These are phyloP conservation scores for Synergus laeviventris DNA, from an alignment of 2,888 invertebrate genomes.

Conservation along the genomic window DNA sequence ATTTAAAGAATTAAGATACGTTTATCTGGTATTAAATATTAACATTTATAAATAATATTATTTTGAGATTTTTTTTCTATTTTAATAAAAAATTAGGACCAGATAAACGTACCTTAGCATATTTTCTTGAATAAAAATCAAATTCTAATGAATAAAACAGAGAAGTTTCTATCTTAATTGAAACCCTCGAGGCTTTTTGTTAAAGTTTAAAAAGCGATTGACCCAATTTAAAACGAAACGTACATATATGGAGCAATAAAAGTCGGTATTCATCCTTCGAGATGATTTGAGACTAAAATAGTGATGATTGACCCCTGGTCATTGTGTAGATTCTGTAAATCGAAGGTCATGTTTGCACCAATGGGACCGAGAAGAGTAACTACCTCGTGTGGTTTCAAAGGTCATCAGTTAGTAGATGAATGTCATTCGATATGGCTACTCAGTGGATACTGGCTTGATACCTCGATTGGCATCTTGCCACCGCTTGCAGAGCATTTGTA, in stretches of 20 bases:
- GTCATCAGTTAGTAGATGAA: slow-evolving; percentile 43
- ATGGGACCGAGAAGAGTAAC: slow-evolving; percentile 21
- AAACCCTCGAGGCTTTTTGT: not conserved
- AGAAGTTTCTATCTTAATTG: no score
- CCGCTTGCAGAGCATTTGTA: slow-evolving; percentile 30
- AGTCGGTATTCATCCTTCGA: not conserved
- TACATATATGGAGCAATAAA: not conserved
- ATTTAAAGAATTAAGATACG: no score
- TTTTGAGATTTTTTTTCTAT: no score
- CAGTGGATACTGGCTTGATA: slow-evolving; percentile 46
- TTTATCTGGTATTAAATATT: no score
- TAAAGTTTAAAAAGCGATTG: not conserved
- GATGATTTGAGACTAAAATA: not conserved
- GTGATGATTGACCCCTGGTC: slow-evolving; percentile 9
- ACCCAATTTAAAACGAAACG: not conserved
- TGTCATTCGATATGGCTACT: slow-evolving; percentile 53
- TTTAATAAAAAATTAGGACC: no score
- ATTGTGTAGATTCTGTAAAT: slow-evolving; percentile 9
- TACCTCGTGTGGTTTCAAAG: slow-evolving; percentile 37
- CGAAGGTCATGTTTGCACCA: slow-evolving; percentile 8
- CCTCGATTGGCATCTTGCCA: slow-evolving; percentile 54
- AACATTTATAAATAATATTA: no score
- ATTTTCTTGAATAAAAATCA: no score
- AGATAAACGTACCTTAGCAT: no score
- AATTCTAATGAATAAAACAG: no score